phyloP scores from a whole-genome alignment of 2,888 invertebrate genomes.

The Lithophane socia region DNA sequence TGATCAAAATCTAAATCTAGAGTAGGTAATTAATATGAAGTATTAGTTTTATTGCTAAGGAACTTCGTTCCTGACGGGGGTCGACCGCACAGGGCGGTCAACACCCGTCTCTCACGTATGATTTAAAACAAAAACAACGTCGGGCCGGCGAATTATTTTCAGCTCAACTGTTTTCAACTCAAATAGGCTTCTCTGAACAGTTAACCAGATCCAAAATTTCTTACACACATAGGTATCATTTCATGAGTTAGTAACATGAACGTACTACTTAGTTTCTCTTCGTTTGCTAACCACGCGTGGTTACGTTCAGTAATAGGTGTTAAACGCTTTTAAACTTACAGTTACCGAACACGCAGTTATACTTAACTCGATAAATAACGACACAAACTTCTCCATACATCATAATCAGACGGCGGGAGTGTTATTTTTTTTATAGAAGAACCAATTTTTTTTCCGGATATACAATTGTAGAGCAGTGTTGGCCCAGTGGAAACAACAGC shows the following conservation, averaged over 20 bases:
- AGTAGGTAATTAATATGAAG: too few relatives aligned
- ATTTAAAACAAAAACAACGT: too few relatives aligned
- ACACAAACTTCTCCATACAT: conserved; percentile 23
- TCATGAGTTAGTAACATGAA: conserved; percentile 3
- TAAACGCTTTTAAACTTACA: conserved; percentile 46
- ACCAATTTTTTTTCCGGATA: neutral
- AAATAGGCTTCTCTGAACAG: neutral
- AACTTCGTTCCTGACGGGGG: too few relatives aligned
- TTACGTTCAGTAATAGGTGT: conserved; percentile 48
- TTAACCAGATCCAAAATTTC: neutral
- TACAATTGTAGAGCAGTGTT: neutral
- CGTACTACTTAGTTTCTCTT: conserved; percentile 29
- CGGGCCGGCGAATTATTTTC: too few relatives aligned
- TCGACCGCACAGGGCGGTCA: too few relatives aligned
- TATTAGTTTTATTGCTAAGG: too few relatives aligned
- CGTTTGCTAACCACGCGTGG: conserved; percentile 34
- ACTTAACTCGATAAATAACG: conserved; percentile 48
- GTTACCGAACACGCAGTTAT: conserved; percentile 46
- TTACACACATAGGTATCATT: conserved; percentile 1
- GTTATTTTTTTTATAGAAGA: conserved; percentile 6
- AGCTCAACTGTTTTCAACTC: neutral
- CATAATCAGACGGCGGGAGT: conserved; percentile 14
- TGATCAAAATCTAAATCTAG: too few relatives aligned
- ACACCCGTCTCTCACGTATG: too few relatives aligned
- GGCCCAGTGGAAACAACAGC: neutral